A percentile compares a stretch with the other conserved stretches of the same genome.
Conservation (phyloP, 1,140 invertebrate genomes). For the Nasonia vitripennis region DNA sequence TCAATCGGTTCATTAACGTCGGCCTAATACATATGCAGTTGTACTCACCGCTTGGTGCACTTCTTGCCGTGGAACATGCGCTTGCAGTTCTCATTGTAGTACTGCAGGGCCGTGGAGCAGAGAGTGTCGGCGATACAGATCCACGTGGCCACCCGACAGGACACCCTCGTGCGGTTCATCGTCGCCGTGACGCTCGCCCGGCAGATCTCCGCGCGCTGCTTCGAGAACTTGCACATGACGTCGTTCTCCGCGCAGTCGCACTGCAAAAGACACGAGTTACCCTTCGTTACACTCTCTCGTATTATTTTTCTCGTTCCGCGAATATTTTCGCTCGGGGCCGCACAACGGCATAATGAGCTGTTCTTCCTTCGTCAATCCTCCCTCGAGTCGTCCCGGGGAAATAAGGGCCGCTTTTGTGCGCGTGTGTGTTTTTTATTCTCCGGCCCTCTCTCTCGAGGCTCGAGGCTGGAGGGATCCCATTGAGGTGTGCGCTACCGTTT, state of each 20-base stretch:
- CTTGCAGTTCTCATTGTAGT: conserved; percentile 83
- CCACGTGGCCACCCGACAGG: conserved; percentile 85
- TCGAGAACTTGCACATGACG: conserved; percentile 79
- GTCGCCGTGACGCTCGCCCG: conserved; percentile 80
- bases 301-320: no score
- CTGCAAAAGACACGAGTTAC: conserved; percentile 64
- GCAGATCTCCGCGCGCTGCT: conserved; percentile 83
- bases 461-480: neutral
- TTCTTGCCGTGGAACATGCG: conserved; percentile 86
- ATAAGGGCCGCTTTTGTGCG: no score
- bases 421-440: no score
- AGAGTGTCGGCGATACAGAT: conserved; percentile 86
- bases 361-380: no score
- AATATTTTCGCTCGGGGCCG: no score
- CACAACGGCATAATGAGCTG: no score
- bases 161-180: conserved; percentile 81
- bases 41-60: conserved; percentile 79
- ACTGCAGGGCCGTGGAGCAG: conserved; percentile 85
- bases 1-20: no score
- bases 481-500: neutral
- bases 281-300: no score
- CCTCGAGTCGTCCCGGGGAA: no score
- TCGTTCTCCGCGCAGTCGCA: conserved; percentile 82
- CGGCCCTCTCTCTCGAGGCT: no score
- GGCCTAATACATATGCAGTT: conserved; percentile 50